A percentile compares a stretch with the other conserved stretches of the same genome.
Evolutionary conservation across 2,113 vertebrate species (phyloP).

Genomic region (Fregata magnificens): DNA sequence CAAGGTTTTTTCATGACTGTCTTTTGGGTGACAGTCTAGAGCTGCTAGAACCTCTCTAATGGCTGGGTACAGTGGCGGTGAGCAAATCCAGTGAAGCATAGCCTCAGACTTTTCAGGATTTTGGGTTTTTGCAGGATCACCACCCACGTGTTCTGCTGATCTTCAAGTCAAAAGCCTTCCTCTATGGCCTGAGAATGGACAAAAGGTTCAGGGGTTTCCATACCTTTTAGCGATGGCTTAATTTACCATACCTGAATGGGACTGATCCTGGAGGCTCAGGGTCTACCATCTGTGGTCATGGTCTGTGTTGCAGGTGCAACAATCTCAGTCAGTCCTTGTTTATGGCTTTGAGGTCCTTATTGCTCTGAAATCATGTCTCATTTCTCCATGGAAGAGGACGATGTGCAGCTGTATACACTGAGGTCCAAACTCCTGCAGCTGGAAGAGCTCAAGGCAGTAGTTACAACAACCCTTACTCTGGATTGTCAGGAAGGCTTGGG

Average conservation of each 20-base stretch:
- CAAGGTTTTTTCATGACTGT: neutral
- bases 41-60: neutral
- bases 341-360: neutral
- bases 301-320: neutral
- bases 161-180: neutral
- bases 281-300: neutral
- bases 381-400: neutral
- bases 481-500: neutral
- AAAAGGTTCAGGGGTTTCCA: neutral
- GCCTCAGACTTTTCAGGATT: neutral
- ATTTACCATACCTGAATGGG: neutral
- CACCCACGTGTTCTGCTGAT: neutral
- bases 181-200: neutral
- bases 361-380: neutral
- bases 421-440: neutral
- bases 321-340: neutral
- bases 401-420: neutral
- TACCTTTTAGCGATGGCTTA: neutral
- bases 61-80: rapidly evolving
- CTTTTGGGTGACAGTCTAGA: neutral
- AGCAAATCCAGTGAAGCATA: neutral
- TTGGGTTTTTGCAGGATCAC: neutral
- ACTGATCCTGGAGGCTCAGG: neutral
- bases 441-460: neutral
- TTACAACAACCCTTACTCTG: neutral